phyloP scores from a whole-genome alignment of 2,113 vertebrate genomes.

The Laticauda laticaudata region DNA sequence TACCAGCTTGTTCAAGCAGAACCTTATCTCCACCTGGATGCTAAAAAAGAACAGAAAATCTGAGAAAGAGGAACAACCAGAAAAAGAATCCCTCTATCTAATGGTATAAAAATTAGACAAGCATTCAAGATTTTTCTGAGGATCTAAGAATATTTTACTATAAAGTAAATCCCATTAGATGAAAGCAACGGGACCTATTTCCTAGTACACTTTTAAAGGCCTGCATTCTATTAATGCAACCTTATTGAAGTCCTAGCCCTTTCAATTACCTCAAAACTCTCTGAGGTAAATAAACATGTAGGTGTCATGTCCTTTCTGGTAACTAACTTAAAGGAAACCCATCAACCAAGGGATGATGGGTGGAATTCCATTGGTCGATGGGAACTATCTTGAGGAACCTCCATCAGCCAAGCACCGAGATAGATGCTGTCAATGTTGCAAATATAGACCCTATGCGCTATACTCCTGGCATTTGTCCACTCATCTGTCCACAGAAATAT shows the following conservation, averaged over 20 bases:
- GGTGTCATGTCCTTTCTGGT: background rate
- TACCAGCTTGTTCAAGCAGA: slow-evolving; percentile 87
- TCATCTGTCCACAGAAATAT: background rate
- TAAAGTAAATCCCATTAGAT: background rate
- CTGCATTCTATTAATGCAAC: background rate
- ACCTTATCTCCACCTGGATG: slow-evolving; percentile 96
- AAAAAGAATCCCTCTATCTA: background rate
- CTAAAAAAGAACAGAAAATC: slow-evolving; percentile 64
- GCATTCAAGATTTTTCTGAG: background rate
- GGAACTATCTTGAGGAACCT: background rate
- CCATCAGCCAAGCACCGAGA: background rate
- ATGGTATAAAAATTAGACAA: accelerated
- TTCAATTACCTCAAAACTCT: background rate
- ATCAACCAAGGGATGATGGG: background rate
- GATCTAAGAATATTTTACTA: background rate
- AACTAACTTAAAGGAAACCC: background rate
- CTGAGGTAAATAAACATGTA: background rate
- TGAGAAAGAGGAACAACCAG: background rate
- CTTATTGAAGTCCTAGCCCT: background rate
- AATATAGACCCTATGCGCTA: background rate
- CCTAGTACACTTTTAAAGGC: background rate
- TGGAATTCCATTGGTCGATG: too few relatives aligned
- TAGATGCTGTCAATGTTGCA: background rate
- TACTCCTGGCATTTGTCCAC: background rate
- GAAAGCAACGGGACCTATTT: background rate